Evolutionary conservation across 2,888 invertebrate species (phyloP), one percentile per base, ranked within the genome.

Genomic region (Diarsia dahlii): DNA sequence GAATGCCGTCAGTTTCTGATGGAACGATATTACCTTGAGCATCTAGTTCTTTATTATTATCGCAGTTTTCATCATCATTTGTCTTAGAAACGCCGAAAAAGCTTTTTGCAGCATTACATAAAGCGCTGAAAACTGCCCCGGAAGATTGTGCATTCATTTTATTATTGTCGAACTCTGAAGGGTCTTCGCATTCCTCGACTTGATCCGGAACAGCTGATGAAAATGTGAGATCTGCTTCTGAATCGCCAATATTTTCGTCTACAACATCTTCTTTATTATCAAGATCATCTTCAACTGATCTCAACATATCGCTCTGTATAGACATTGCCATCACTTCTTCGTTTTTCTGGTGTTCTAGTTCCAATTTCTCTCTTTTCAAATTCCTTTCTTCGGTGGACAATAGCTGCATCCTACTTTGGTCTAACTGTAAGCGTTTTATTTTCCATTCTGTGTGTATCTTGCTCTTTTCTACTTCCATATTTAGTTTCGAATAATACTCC

Each of bases 401-500:
- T 6, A 97, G 89, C 81, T 96, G 95, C 87, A 96, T 95, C 81
- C 95, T 89, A 82, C 93, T 94, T 81, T 96, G 95, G 77, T 96
- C 96, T 81, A 96, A 87, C 85, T 95, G 95, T 64, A 95, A 89
- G 18, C 95, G 93, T 92, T 95, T 96, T 66, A 96, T 95, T 88
- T 97, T 97, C 97, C 97, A 97, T 84, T 97, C 96, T 0, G 97
- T 96, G 82, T 97, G 97, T 56, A 96, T 90, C 79, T 96, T 96
- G 77, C 97, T 96, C 84, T 96, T 97, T 77, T 97, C 97, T 0
- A 97, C 97, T 87, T 97, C 97, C 90, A 96, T 96, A 56, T 97
- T 97, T 62, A 98, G 90, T 88, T 97, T 97, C n/a, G 97, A 96
- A 87, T 98, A 98, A 90, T 97, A 97, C 86, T 97, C 97, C 88